These are phyloP conservation scores for Tenthredo notha DNA, from an alignment of 2,888 invertebrate species.

Conservation along the genomic window DNA sequence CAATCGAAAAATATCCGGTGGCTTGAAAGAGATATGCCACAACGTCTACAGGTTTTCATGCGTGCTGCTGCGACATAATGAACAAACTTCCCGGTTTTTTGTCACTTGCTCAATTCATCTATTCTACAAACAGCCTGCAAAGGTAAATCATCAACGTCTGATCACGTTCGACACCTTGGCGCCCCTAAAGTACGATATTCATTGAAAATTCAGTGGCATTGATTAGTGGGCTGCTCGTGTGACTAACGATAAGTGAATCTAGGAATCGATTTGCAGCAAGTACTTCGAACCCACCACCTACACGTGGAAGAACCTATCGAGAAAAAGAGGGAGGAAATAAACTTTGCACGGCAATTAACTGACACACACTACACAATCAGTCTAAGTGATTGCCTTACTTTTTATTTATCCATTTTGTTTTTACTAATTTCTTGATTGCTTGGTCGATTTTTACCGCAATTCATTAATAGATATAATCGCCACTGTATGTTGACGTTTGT, in stretches of 20 bases:
- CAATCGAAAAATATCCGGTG: background rate
- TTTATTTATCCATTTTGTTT: background rate
- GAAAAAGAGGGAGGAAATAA: background rate
- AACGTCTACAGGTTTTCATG: background rate
- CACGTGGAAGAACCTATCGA: background rate
- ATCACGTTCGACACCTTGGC: background rate
- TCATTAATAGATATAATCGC: background rate
- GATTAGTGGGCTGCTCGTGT: background rate
- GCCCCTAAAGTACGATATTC: background rate
- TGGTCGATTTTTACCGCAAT: background rate
- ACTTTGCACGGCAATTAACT: background rate
- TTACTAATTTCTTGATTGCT: background rate
- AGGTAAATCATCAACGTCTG: background rate
- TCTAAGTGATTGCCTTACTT: background rate
- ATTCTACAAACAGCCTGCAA: background rate
- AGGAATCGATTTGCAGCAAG: background rate
- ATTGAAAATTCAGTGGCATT: background rate
- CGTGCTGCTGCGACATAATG: background rate
- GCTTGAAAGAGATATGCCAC: background rate
- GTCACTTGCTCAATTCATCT: background rate
- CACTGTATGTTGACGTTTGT: background rate
- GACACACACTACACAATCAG: background rate
- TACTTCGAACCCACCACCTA: constrained; percentile 32
- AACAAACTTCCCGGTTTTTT: background rate
- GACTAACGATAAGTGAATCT: background rate